Base-by-base conservation (phyloP, 2,888 invertebrate species). In the Clistopyga incitator region DNA sequence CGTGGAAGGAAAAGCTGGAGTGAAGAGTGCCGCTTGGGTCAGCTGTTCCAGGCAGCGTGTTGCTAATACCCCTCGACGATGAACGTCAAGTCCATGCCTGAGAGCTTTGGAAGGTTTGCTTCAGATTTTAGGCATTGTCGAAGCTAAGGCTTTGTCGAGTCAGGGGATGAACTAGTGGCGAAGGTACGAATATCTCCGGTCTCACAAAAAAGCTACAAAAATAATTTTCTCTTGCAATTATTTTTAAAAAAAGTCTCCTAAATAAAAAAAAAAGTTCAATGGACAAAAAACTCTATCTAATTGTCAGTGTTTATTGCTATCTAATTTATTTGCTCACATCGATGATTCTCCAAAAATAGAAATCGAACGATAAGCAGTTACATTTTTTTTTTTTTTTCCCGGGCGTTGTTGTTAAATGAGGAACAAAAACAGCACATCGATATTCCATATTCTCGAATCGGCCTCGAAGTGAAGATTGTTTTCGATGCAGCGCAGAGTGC, bases 11-110 rank as follows among this genome's bases (percentile, higher is more conserved):
- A 47, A 47, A 67, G 42, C 23, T 13, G 67, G 10, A 47, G 45
- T 3, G 50, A 74, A 61, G 34, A 18, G 13, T n/a, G 25, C 59
- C 25, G 61, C 47, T 8, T n/a, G 50, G 38, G 52, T 64, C 64
- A 75, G 75, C 72, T 74, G 72, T 59, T 74, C 47, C 42, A 11
- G 71, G 71, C 59, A 18, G 25, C 52, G 42, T 29, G 18, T 38
- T 34, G 54, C 45, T 50, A 18, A 15, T 18, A 15, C 38, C n/a
- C n/a, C n/a, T n/a, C n/a, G n/a, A n/a, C n/a, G n/a, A n/a, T 29
- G 4, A 29, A 29, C 29, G 29, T 2, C 4, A 3, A 29, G 2
- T 29, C 2, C 3, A 29, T 29, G 29, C 29, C 4, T 29, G 29
- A 29, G 4, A 29, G 29, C 29, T 29, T 29, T 4, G 29, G 29